Conservation (phyloP, 2,113 vertebrate species). For the Cisticola juncidis region DNA sequence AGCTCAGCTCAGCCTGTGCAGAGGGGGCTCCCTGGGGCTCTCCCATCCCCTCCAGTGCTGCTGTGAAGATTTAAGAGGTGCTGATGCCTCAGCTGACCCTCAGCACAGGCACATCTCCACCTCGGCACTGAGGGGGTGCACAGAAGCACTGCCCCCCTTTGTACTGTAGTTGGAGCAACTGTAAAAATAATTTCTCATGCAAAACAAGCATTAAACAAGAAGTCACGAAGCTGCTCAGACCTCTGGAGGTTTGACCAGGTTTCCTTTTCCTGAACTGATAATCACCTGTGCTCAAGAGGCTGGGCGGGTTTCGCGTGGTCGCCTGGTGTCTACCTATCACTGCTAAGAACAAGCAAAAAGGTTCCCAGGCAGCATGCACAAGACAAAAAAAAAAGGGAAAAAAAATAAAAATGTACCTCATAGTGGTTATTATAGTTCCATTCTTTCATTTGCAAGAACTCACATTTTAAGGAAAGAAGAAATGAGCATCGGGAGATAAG, state of each 20-base stretch:
- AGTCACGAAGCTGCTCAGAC: neutral
- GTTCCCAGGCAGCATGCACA: slow-evolving; percentile 92
- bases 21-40: neutral
- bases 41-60: neutral
- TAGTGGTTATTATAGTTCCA: slow-evolving; percentile 60
- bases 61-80: neutral
- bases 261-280: slow-evolving; percentile 78
- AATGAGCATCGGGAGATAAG: slow-evolving; percentile 52
- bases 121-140: fast-evolving
- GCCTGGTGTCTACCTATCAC: slow-evolving; percentile 94
- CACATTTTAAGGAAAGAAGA: slow-evolving; percentile 50
- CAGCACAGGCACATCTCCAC: neutral
- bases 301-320: slow-evolving; percentile 90
- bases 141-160: neutral
- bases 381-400: slow-evolving; percentile 72
- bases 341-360: slow-evolving; percentile 92
- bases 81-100: neutral
- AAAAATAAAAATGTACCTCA: slow-evolving; percentile 73
- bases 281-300: slow-evolving; percentile 97
- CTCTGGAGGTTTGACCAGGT: neutral
- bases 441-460: slow-evolving; percentile 72
- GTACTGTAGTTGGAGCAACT: fast-evolving
- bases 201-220: neutral
- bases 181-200: neutral
- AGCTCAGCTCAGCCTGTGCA: neutral